Evolutionary conservation across 2,888 invertebrate species (phyloP), one percentile per base, ranked within the genome.

Genomic region (Cantharis lateralis): DNA sequence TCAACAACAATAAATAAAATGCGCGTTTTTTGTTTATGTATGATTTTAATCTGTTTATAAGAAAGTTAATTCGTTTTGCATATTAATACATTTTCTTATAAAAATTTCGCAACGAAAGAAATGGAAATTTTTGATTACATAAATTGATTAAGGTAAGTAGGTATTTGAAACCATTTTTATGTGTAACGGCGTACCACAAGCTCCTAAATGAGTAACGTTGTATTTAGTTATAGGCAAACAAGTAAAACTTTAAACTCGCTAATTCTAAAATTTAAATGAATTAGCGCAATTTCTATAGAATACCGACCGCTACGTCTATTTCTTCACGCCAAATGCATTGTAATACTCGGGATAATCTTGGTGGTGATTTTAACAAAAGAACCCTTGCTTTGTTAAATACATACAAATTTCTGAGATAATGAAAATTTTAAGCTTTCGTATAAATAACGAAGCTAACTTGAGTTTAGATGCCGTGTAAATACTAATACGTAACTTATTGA

Each of bases 401-500:
- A 83, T 82, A 84, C 83, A 83, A 85, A 84, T 83, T 83, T 82
- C 83, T 81, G 82, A 82, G 83, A 81, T 81, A 82, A 80, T 79
- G 84, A 84, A 84, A 85, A 83, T 84, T 84, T 83, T 80, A 84
- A 85, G 84, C 84, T 85, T 84, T 83, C 83, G 82, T 83, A 83
- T 83, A 84, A 85, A 85, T 84, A 85, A 84, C 84, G 85, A 83
- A 84, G 82, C 81, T 78, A 80, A 82, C 79, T 82, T 76, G 80
- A 80, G 80, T 82, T 80, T 81, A 81, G 82, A 82, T 82, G 82
- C 82, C 82, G 81, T 83, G 85, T 84, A 86, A 86, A 86, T 86
- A 86, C 84, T 84, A 84, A 85, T 86, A 85, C 86, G 86, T 86
- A 84, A 84, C 85, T 85, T 86, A 85, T 85, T 85, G 85, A 86